A percentile compares a stretch with the other conserved stretches of the same genome.
phyloP scores from a whole-genome alignment of 2,888 invertebrate genomes.

The Pollenia angustigena region DNA sequence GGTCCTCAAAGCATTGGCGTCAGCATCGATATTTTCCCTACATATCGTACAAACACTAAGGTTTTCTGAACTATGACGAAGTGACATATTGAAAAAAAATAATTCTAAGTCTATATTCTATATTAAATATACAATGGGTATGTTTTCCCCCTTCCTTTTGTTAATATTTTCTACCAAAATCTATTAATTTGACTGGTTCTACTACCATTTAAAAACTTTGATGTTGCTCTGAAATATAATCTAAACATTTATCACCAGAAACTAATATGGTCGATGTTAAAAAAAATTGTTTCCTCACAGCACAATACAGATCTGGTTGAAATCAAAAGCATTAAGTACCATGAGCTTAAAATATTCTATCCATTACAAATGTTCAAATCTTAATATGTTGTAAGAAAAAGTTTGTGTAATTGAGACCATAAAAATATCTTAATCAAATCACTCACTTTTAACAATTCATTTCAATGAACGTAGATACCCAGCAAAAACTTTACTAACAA shows the following conservation, averaged over 20 bases:
- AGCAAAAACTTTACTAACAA: no score
- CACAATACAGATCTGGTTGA: slow-evolving; percentile 4
- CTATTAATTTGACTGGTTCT: neutral
- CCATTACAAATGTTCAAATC: neutral
- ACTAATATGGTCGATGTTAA: neutral
- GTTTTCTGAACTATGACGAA: no score
- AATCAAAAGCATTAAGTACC: slow-evolving; percentile 3
- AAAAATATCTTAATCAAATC: neutral
- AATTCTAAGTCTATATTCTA: no score
- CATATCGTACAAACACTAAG: neutral
- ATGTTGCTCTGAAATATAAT: neutral
- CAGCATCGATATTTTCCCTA: slow-evolving; percentile 1
- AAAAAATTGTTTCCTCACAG: neutral
- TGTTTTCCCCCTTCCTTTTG: no score
- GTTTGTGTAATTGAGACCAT: neutral
- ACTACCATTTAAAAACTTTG: neutral
- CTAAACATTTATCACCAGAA: neutral
- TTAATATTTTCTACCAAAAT: neutral
- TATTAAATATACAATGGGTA: no score
- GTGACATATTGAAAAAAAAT: no score
- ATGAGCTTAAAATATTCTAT: neutral
- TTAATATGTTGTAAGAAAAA: neutral
- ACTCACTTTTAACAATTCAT: no score
- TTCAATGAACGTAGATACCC: no score
- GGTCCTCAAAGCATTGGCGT: neutral